A percentile compares a stretch with the other conserved stretches of the same genome.
phyloP scores from a whole-genome alignment of 2,113 vertebrate genomes.

The Callithrix jacchus region DNA sequence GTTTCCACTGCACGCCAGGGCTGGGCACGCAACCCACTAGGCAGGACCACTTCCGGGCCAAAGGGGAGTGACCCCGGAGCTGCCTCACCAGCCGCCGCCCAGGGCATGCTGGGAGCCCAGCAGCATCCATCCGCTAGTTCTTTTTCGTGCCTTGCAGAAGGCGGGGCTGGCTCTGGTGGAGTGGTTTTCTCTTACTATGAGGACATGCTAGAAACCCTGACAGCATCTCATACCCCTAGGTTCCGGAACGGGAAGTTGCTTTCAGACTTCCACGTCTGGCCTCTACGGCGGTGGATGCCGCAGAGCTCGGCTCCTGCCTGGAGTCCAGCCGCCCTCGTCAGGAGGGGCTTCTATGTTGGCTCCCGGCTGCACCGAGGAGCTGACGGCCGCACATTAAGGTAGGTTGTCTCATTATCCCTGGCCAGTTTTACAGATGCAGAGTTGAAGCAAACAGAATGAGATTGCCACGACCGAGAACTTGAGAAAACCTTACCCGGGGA shows the following conservation, averaged over 20 bases:
- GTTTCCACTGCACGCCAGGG: accelerated
- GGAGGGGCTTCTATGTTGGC: not conserved
- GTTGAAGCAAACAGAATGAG: not conserved
- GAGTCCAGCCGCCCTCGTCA: no score
- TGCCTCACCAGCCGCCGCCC: accelerated
- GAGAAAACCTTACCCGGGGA: not conserved
- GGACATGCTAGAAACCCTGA: not conserved
- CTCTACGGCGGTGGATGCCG: accelerated
- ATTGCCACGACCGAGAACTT: not conserved
- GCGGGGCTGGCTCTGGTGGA: accelerated
- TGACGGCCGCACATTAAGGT: accelerated
- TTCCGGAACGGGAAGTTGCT: not conserved
- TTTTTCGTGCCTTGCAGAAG: no score
- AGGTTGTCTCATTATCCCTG: not conserved
- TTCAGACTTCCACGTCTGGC: not conserved
- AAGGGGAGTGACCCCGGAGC: not conserved
- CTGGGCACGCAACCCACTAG: not conserved
- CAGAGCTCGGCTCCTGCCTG: accelerated
- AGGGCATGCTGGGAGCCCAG: not conserved
- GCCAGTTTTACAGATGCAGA: not conserved
- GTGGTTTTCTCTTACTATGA: not conserved
- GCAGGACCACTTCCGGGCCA: not conserved
- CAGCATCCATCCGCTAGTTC: not conserved
- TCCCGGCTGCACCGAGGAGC: not conserved
- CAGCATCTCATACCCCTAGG: not conserved